phyloP scores from a whole-genome alignment of 2,113 vertebrate genomes.

The Carassius gibelio region DNA sequence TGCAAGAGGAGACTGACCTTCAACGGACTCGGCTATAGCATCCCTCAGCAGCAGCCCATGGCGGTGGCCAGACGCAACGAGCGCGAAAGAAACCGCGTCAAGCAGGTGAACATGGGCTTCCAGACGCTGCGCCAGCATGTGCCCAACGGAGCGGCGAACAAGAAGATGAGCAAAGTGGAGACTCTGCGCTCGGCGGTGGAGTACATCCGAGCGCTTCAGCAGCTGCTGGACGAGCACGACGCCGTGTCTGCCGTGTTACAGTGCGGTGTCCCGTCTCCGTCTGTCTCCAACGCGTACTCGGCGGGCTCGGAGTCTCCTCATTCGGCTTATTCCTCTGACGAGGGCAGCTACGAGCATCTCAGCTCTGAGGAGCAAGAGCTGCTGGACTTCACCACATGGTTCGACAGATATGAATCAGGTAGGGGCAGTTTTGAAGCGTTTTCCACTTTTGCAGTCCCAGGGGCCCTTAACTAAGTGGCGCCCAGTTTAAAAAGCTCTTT shows the following conservation, averaged over 20 bases:
- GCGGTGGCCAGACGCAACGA: slow-evolving; percentile 85
- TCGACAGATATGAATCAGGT: slow-evolving; percentile 75
- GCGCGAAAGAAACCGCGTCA: slow-evolving; percentile 84
- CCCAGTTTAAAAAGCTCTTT: background rate
- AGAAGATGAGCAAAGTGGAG: slow-evolving; percentile 89
- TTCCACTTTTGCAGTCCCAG: background rate
- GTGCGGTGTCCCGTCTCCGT: slow-evolving; percentile 62
- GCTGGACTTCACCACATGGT: slow-evolving; percentile 81
- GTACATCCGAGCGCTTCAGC: slow-evolving; percentile 85
- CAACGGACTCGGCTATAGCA: slow-evolving; percentile 59
- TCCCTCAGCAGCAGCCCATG: slow-evolving; percentile 64
- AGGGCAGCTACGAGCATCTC: slow-evolving; percentile 76
- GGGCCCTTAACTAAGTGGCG: background rate
- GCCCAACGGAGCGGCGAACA: slow-evolving; percentile 81
- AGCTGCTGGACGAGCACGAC: slow-evolving; percentile 81
- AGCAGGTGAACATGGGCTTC: slow-evolving; percentile 86
- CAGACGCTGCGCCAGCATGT: slow-evolving; percentile 85
- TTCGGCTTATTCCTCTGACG: slow-evolving; percentile 79
- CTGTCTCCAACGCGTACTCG: slow-evolving; percentile 49
- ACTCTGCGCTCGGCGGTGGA: slow-evolving; percentile 85
- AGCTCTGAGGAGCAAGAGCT: slow-evolving; percentile 79
- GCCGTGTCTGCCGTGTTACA: slow-evolving; percentile 71
- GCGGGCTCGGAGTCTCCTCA: slow-evolving; percentile 70
- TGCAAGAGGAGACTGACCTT: slow-evolving; percentile 79
- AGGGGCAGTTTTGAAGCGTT: background rate